Evolutionary conservation across 2,797 vertebrate species (phyloP).

Genomic region (Sitta carolinensis): DNA sequence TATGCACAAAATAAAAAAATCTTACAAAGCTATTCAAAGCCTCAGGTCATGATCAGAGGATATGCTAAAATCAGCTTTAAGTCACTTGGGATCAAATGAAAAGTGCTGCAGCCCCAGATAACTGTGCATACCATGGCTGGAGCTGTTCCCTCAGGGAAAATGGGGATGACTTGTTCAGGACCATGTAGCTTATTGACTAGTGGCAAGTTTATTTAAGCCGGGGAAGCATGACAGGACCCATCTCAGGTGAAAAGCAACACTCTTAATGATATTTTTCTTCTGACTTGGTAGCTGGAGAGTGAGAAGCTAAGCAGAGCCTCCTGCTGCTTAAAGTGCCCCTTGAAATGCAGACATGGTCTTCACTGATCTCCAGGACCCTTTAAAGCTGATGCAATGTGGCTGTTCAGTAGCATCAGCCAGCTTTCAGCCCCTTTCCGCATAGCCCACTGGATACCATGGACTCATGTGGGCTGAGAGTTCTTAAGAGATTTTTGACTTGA

Average conservation of each 20-base stretch:
- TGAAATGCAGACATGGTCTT: not conserved
- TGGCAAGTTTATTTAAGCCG: not conserved
- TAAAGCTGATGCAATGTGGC: not conserved
- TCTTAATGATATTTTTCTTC: not conserved
- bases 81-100: not conserved
- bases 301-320: not conserved
- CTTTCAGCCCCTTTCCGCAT: not conserved
- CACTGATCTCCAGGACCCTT: not conserved
- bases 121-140: not conserved
- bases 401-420: not conserved
- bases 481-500: not conserved
- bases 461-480: not conserved
- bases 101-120: not conserved
- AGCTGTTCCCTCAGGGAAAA: not conserved
- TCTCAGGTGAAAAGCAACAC: not conserved
- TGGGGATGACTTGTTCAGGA: not conserved
- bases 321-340: not conserved
- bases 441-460: not conserved
- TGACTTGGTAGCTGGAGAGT: not conserved
- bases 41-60: not conserved
- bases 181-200: accelerated
- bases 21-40: not conserved
- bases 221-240: not conserved
- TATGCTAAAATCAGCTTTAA: not conserved
- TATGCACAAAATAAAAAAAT: not conserved